Evolutionary conservation across 2,113 vertebrate species (phyloP), one percentile per base, ranked within the genome.

Genomic region (Erythrocercus mccallii): DNA sequence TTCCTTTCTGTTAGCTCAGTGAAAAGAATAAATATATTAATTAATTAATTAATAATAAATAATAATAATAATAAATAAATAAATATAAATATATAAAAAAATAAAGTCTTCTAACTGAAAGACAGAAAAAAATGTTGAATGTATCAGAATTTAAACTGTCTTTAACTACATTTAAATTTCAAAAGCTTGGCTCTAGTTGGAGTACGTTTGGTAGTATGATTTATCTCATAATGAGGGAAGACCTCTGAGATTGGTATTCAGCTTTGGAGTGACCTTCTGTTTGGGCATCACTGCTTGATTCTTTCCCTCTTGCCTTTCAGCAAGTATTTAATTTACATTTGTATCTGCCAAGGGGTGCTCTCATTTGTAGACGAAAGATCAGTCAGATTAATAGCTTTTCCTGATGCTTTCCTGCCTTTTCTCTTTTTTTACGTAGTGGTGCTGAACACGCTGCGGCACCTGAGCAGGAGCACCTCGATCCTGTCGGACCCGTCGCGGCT

Each of bases 381-480:
- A 70, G 6, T 47, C 44, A 35, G 24, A 62, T 28, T n/a, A 25
- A 81, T 6, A 24, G 2, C 19, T 92, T 78, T n/a, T 62, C 51
- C 47, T 92, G n/a, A 24, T 44, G 25, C 35, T 64, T 53, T 66
- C 37, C 10, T 50, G 35, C 9, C 18, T 35, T 33, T 85, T 53
- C 79, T 57, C 60, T 40, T 40, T 40, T 40, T 40, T 40, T 40
- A 42, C 47, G 0, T 0, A 99, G 99, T 99, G 98, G 99, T 99
- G 81, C 96, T 99, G 97, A 98, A 94, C 71, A 98, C 98, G 8
- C 99, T 99, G 40, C 98, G 99, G 40, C 99, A 99, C 45, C 97
- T 99, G 83, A 98, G 99, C 94, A 99, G 97, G 33, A 98, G 96
- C 95, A 99, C 99, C 5, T 99, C 99, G 60, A 97, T 99, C 62